These are phyloP conservation scores for Mesorhabditis sp. DNA, from an alignment of 2,888 invertebrate genomes.

Conservation along the genomic window DNA sequence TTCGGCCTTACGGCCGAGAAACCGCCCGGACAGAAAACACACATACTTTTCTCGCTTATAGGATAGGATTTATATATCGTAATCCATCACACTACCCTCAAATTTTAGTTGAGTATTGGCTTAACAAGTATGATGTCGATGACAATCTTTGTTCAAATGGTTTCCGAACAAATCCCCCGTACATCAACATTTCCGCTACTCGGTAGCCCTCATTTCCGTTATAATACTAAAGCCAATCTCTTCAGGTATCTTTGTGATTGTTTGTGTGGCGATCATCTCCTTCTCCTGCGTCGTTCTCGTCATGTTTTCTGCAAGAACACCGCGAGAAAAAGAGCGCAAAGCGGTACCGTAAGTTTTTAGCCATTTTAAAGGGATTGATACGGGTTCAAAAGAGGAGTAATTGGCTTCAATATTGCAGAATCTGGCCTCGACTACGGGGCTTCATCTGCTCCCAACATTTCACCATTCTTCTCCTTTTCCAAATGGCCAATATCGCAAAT, in stretches of 20 bases:
- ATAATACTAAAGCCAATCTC: background rate
- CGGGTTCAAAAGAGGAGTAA: too few relatives aligned
- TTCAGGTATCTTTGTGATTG: constrained; percentile 4
- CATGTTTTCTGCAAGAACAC: background rate
- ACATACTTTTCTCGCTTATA: too few relatives aligned
- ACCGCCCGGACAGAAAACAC: too few relatives aligned
- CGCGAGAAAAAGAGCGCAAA: background rate
- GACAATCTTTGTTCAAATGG: background rate
- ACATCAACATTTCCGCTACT: background rate
- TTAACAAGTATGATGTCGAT: background rate
- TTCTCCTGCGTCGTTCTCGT: constrained; percentile 1
- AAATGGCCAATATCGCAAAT: background rate
- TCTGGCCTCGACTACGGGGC: background rate
- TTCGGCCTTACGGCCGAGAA: too few relatives aligned
- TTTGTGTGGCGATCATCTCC: background rate
- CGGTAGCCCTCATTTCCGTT: background rate
- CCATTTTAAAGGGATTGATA: background rate
- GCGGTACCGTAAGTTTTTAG: background rate
- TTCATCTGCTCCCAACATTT: constrained; percentile 2
- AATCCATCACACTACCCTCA: background rate
- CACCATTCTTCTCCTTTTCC: background rate
- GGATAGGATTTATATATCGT: too few relatives aligned
- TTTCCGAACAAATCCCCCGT: background rate
- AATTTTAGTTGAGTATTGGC: background rate
- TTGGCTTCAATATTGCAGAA: too few relatives aligned